Evolutionary conservation across 1,140 invertebrate species (phyloP), one percentile per base, ranked within the genome.

Genomic region (Tenebrio molitor): DNA sequence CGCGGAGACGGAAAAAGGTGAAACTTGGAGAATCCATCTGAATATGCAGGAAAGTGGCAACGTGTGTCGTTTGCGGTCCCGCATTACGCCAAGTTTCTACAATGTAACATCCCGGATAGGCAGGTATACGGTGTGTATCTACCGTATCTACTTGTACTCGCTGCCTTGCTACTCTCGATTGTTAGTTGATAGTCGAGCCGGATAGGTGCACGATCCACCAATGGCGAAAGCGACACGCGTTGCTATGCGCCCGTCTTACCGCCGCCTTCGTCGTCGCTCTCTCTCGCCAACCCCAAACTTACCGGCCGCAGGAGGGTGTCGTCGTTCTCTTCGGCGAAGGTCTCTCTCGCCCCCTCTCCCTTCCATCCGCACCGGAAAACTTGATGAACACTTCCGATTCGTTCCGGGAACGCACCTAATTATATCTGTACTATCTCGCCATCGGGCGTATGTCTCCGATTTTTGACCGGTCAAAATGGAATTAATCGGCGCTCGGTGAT

Each of bases 181-280:
- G 74, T 77, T 75, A 74, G 74, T 73, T 73, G 69, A 74, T 34
- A 77, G 73, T 62, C 39, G 66, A 17, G 63, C 74, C 67, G 69
- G 73, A 79, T 81, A 79, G 78, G 79, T 73, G 75, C 42, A 62
- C 76, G 69, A 36, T 73, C 75, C 70, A 71, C 78, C 79, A 80
- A 80, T 79, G 71, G 74, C 75, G 70, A 71, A 71, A 75, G 41
- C 46, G 69, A 23, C 64, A 66, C 73, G 67, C 77, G 79, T 80
- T 80, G 78, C 79, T 80, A 80, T 80, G 78, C 74, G 76, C 75
- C 63, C 41, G 68, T 75, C 70, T 66, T 58, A 39, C 29, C 69
- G 46, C 69, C 53, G 68, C 21, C 66, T 44, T 34, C 41, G 21
- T 44, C 41, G 6, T 68, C 36, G 8, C 1, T 41, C 33, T 65